These are phyloP conservation scores for Siniperca knerii DNA, from an alignment of 2,113 vertebrate genomes.

Conservation along the genomic window DNA sequence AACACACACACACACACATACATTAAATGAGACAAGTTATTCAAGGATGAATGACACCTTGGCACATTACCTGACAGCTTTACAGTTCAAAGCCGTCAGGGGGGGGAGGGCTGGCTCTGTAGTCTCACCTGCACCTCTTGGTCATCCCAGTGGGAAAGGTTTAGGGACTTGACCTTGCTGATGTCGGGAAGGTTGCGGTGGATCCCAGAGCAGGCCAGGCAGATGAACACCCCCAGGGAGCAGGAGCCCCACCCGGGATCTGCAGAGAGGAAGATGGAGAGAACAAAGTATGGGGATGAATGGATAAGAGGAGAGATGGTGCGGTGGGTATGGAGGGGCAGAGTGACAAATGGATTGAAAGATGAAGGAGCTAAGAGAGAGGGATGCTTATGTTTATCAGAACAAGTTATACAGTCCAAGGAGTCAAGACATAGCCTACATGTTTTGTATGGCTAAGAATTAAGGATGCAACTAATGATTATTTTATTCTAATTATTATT, in stretches of 20 bases:
- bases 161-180: conserved; percentile 85
- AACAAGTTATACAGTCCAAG: too few species aligned
- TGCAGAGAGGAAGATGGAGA: conserved; percentile 22
- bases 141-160: conserved; percentile 85
- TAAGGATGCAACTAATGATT: background rate
- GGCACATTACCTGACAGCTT: too few species aligned
- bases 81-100: too few species aligned
- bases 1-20: conserved; percentile 25
- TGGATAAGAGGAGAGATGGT: background rate
- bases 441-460: background rate
- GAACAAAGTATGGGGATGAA: too few species aligned
- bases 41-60: background rate
- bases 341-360: background rate
- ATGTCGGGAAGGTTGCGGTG: conserved; percentile 83
- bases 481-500: background rate
- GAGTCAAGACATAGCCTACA: too few species aligned
- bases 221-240: conserved; percentile 85
- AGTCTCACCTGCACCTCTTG: conserved; percentile 81
- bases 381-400: background rate
- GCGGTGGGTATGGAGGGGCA: too few species aligned
- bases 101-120: background rate
- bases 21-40: background rate
- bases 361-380: background rate
- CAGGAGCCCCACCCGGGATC: conserved; percentile 84
- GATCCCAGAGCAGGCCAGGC: conserved; percentile 83